Evolutionary conservation across 2,797 vertebrate species (phyloP), one percentile per base, ranked within the genome.

Genomic region (Paedocypris micromegethes): DNA sequence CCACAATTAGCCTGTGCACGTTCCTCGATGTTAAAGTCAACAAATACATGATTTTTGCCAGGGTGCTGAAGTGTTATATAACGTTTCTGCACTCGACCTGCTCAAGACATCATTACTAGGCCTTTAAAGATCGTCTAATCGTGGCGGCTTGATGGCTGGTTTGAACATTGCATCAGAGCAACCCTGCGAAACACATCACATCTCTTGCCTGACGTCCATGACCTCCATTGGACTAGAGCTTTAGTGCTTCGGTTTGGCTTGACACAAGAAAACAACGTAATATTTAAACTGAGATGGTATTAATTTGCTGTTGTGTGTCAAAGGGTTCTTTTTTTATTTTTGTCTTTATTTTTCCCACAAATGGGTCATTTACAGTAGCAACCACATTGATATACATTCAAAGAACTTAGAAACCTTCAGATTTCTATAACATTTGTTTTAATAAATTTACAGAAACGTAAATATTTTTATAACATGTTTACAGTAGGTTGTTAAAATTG

Each of bases 81-180:
- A 59, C 72, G 49, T 58, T n/a, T 53, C 5, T 63, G 52, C 4
- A 63, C 46, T 50, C 53, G 5, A 51, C 38, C 50, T 70, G 52
- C 37, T 9, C 50, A 41, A 48, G 61, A 55, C 73, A 81, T 84
- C 80, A 82, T 85, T 83, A 80, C 75, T 80, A 79, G 75, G 75
- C 58, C 72, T 75, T 79, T 84, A 84, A 82, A 77, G 81, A 84
- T 80, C 84, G 87, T 88, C 82, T 83, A 70, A 76, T 81, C 70
- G 68, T 70, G 71, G 76, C 79, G 80, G 77, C 77, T 63, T 79
- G 79, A 84, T 75, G 77, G 61, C 71, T 80, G 82, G 81, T 75
- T 81, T 73, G 61, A 75, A 64, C 75, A 64, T 64, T 60, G 54
- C 61, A 70, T 84, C 78, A 64, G 76, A 80, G 77, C 5, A 49